Conservation (phyloP, 2,797 vertebrate genomes). For the Erethizon dorsatum region DNA sequence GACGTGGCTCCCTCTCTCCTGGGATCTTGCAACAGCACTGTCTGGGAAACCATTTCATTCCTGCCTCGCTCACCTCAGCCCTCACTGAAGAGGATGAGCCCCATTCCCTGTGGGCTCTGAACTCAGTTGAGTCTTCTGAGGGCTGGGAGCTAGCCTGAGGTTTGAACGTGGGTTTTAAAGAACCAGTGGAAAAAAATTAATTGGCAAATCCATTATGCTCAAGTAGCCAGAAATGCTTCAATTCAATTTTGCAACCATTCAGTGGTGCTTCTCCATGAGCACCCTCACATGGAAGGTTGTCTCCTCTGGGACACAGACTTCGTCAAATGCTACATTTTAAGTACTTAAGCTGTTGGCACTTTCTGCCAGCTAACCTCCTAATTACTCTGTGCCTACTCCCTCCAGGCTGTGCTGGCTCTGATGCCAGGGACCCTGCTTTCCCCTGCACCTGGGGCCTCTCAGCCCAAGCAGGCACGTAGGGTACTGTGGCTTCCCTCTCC, state of each 20-base stretch:
- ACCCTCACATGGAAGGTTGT: neutral
- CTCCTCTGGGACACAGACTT: neutral
- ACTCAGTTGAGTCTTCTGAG: neutral
- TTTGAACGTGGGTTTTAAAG: slow-evolving; percentile 6
- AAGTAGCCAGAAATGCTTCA: slow-evolving; percentile 33
- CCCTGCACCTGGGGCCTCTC: neutral
- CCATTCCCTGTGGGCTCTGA: neutral
- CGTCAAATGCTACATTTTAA: slow-evolving; percentile 21
- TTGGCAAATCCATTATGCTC: slow-evolving; percentile 29
- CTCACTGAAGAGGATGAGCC: neutral
- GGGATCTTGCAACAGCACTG: accelerated
- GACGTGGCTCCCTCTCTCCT: neutral
- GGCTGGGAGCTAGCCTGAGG: neutral
- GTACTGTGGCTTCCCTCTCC: accelerated
- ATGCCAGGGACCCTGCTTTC: neutral
- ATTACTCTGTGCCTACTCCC: neutral
- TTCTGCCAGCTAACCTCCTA: neutral
- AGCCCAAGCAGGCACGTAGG: neutral
- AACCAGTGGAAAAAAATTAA: neutral
- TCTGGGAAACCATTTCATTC: neutral
- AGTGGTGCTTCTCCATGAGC: neutral
- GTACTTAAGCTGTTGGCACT: neutral
- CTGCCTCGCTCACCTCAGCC: neutral
- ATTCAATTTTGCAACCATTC: neutral
- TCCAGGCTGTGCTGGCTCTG: neutral